Evolutionary conservation across 2,888 invertebrate genomes (phyloP).

Genomic region (Pyrochroa serraticornis): DNA sequence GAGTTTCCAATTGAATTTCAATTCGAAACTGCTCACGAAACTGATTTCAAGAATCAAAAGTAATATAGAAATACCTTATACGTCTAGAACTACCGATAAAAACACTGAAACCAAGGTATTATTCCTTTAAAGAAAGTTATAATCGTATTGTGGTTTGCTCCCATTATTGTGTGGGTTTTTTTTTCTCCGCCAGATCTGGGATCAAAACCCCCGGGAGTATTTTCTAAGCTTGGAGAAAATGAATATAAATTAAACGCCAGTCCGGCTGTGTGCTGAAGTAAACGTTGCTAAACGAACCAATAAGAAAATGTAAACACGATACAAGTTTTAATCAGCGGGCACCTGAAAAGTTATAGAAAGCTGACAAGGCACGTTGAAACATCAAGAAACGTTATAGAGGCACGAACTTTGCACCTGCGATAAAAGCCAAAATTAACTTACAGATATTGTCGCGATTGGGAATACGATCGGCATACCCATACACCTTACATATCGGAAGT

Average conservation of each 20-base stretch:
- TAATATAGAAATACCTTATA: too few relatives aligned
- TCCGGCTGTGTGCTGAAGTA: conserved; percentile 16
- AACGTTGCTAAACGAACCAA: conserved; percentile 19
- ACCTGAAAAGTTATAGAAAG: not conserved
- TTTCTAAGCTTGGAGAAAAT: conserved; percentile 12
- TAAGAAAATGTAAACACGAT: conserved; percentile 22
- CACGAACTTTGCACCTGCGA: conserved; percentile 11
- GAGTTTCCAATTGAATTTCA: too few relatives aligned
- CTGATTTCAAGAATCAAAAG: too few relatives aligned
- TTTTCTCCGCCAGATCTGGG: too few relatives aligned
- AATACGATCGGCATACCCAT: too few relatives aligned
- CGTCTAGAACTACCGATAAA: too few relatives aligned
- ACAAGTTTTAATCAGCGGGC: conserved; percentile 17
- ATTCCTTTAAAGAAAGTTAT: too few relatives aligned
- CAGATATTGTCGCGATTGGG: conserved; percentile 10
- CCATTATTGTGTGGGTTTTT: too few relatives aligned
- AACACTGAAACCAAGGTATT: too few relatives aligned
- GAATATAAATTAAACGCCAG: conserved; percentile 21
- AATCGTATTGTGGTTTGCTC: too few relatives aligned
- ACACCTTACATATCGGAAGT: conserved; percentile 9
- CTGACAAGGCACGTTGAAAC: conserved; percentile 20
- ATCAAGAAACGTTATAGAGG: conserved; percentile 7
- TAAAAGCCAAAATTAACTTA: conserved; percentile 12
- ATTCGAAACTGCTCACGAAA: too few relatives aligned
- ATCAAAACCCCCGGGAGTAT: conserved; percentile 4